Percentiles rank a stretch among this genome's conserved stretches.
Evolutionary conservation across 2,888 invertebrate species (phyloP).

Genomic region (Pharmacophagus antenor): DNA sequence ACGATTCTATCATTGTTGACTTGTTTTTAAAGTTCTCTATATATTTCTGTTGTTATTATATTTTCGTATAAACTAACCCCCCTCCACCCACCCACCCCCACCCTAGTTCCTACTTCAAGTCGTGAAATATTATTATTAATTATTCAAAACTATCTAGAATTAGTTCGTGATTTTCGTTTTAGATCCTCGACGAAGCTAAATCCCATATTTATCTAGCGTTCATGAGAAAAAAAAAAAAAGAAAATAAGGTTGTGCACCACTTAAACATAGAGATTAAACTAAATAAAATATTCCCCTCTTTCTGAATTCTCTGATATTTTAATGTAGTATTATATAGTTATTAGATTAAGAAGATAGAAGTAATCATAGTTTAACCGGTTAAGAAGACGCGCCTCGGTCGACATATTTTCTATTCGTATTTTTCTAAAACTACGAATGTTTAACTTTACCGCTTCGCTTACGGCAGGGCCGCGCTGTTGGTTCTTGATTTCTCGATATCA

Average conservation of each 20-base stretch:
- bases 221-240: no score
- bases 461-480: slow-evolving; percentile 65
- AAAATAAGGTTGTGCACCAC: slow-evolving; percentile 81
- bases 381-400: slow-evolving; percentile 75
- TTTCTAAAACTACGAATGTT: slow-evolving; percentile 79
- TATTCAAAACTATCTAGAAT: slow-evolving; percentile 54
- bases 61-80: no score
- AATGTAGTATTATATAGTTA: slow-evolving; percentile 70
- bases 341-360: slow-evolving; percentile 70
- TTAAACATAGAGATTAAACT: slow-evolving; percentile 72
- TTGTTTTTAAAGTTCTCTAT: slow-evolving; percentile 33
- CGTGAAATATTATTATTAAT: slow-evolving; percentile 49
- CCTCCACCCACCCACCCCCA: no score
- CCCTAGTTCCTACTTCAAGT: slow-evolving; percentile 71
- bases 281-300: slow-evolving; percentile 75
- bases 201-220: slow-evolving; percentile 76
- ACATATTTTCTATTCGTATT: slow-evolving; percentile 81
- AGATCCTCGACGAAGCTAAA: slow-evolving; percentile 68
- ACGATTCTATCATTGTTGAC: slow-evolving; percentile 36
- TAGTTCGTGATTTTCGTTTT: slow-evolving; percentile 61
- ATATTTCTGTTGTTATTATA: slow-evolving; percentile 38
- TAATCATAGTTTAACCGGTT: slow-evolving; percentile 76
- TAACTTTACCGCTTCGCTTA: slow-evolving; percentile 77
- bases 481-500: slow-evolving; percentile 37
- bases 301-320: slow-evolving; percentile 81